These are phyloP conservation scores for Morpho deidamia DNA, from an alignment of 2,888 invertebrate genomes.

Conservation along the genomic window DNA sequence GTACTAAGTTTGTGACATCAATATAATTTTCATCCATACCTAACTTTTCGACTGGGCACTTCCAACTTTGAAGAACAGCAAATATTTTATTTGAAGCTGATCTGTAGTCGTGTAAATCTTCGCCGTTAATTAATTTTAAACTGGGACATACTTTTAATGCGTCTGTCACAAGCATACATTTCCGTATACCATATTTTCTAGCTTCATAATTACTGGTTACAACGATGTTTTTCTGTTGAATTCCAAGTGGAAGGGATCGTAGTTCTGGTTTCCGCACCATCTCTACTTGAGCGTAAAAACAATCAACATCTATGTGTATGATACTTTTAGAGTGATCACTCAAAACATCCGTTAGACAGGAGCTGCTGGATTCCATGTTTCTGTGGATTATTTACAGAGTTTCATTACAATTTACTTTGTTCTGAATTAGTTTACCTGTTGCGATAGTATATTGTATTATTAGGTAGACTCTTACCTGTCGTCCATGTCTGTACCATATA, in stretches of 20 bases:
- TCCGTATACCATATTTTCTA: constrained; percentile 84
- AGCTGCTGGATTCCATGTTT: constrained; percentile 70
- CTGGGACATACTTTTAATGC: constrained; percentile 86
- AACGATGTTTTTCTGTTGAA: constrained; percentile 90
- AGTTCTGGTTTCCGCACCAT: constrained; percentile 85
- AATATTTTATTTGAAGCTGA: constrained; percentile 87
- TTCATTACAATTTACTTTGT: constrained; percentile 60
- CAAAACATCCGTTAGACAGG: constrained; percentile 52
- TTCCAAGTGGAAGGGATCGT: constrained; percentile 83
- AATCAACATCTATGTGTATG: constrained; percentile 90
- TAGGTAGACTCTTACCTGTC: constrained; percentile 55
- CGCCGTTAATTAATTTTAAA: constrained; percentile 87
- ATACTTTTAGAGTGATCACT: constrained; percentile 82
- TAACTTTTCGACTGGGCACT: constrained; percentile 86
- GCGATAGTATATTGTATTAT: constrained; percentile 45
- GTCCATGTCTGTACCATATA: constrained; percentile 60
- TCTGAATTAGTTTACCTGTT: constrained; percentile 64
- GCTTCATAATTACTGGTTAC: constrained; percentile 93
- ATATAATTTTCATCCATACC: constrained; percentile 92
- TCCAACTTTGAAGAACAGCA: constrained; percentile 83
- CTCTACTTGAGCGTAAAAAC: constrained; percentile 93
- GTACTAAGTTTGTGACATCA: constrained; percentile 85
- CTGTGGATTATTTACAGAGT: constrained; percentile 55
- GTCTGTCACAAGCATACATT: constrained; percentile 88
- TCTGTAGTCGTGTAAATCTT: constrained; percentile 89